A percentile compares a stretch with the other conserved stretches of the same genome.
Evolutionary conservation across 2,888 invertebrate genomes (phyloP).

Genomic region (Acanthococcus lagerstroemiae): DNA sequence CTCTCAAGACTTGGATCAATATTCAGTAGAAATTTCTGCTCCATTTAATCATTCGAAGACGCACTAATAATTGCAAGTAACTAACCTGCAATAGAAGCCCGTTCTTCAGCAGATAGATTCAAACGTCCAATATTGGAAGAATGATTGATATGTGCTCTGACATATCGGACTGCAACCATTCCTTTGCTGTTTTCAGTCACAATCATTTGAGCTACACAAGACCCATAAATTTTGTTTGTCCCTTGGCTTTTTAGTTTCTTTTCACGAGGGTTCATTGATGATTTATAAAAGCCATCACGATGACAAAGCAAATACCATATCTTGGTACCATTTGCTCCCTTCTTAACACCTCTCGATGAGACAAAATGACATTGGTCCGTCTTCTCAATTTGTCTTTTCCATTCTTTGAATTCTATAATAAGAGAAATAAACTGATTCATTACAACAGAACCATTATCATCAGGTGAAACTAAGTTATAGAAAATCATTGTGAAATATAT

Average conservation of each 20-base stretch:
- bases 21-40: no score
- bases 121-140: slow-evolving; percentile 5
- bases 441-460: no score
- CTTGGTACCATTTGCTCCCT: not conserved
- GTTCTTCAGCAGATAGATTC: not conserved
- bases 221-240: slow-evolving; percentile 8
- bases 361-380: not conserved
- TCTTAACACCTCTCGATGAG: not conserved
- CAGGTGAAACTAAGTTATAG: no score
- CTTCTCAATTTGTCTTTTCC: not conserved
- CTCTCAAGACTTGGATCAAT: no score
- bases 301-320: slow-evolving; percentile 1
- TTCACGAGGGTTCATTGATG: not conserved
- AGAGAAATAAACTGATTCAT: no score
- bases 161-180: not conserved
- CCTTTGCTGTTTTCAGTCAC: slow-evolving; percentile 3
- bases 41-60: no score
- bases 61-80: no score
- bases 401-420: not conserved
- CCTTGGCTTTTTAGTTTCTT: slow-evolving; percentile 4
- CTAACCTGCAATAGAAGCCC: slow-evolving; percentile 13
- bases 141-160: not conserved
- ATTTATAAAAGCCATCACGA: not conserved
- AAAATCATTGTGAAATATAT: no score
- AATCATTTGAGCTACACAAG: slow-evolving; percentile 10